Conservation (phyloP, 2,888 invertebrate species). For the Geophilus truncorum region DNA sequence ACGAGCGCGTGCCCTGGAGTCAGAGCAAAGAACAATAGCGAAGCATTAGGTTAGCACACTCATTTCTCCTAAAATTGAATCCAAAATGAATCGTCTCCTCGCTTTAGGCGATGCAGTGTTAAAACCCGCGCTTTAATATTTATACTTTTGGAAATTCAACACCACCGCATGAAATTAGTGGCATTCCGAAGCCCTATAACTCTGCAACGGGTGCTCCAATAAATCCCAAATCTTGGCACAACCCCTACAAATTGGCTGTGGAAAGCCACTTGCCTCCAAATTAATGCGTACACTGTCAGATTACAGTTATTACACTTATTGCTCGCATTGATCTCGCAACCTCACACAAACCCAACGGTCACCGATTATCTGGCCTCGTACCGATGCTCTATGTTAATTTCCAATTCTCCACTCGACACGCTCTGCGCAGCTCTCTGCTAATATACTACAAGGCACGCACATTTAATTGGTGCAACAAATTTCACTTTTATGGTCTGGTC, state of each 20-base stretch:
- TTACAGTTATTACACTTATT: constrained; percentile 27
- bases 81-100: not conserved
- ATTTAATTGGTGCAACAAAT: constrained; percentile 21
- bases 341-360: constrained; percentile 13
- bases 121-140: not conserved
- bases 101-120: not conserved
- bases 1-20: not conserved
- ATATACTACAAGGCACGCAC: not conserved
- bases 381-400: constrained; percentile 6
- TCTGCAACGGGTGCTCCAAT: not conserved
- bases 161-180: constrained; percentile 18
- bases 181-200: constrained; percentile 13
- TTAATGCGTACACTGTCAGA: constrained; percentile 22
- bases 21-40: constrained; percentile 10
- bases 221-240: constrained; percentile 17
- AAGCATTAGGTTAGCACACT: not conserved
- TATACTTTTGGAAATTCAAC: constrained; percentile 10
- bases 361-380: constrained; percentile 9
- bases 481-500: not conserved
- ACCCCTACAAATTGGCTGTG: constrained; percentile 27
- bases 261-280: constrained; percentile 27
- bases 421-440: not conserved
- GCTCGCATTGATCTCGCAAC: constrained; percentile 17
- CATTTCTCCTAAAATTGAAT: constrained; percentile 12
- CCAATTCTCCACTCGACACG: constrained; percentile 6